These are phyloP conservation scores for Theodoxus fluviatilis DNA, from an alignment of 2,888 invertebrate genomes.

Conservation along the genomic window DNA sequence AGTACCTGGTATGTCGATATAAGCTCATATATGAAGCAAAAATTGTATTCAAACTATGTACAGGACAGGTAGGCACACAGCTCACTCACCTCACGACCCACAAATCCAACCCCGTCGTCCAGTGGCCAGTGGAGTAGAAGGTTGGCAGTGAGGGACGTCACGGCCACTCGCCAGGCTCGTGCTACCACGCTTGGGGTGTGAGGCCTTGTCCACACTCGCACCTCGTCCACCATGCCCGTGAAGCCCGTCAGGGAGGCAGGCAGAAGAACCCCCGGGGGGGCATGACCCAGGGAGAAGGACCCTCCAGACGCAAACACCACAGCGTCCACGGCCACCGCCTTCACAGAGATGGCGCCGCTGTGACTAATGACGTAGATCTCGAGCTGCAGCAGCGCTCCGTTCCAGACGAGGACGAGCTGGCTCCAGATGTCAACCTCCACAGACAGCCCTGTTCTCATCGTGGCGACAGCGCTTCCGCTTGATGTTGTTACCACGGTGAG, in stretches of 20 bases:
- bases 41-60: no score
- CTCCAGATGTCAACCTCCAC: slow-evolving; percentile 40
- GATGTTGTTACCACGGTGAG: slow-evolving; percentile 27
- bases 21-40: no score
- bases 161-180: slow-evolving; percentile 37
- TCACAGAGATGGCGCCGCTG: slow-evolving; percentile 36
- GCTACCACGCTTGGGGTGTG: slow-evolving; percentile 44
- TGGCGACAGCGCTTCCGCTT: slow-evolving; percentile 22
- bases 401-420: slow-evolving; percentile 44
- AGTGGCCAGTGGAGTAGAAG: slow-evolving; percentile 44
- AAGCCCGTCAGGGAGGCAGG: slow-evolving; percentile 35
- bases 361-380: slow-evolving; percentile 39
- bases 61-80: no score
- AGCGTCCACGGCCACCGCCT: slow-evolving; percentile 32
- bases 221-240: slow-evolving; percentile 44
- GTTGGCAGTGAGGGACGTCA: slow-evolving; percentile 37
- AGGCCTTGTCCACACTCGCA: slow-evolving; percentile 45
- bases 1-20: no score
- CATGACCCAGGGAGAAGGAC: slow-evolving; percentile 39
- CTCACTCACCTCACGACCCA: no score
- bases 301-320: slow-evolving; percentile 39
- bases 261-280: slow-evolving; percentile 33
- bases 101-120: slow-evolving; percentile 43
- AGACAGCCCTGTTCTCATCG: slow-evolving; percentile 32
- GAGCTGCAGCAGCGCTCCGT: slow-evolving; percentile 30